Conservation (phyloP, 2,797 vertebrate genomes). For the Thamnophis elegans region DNA sequence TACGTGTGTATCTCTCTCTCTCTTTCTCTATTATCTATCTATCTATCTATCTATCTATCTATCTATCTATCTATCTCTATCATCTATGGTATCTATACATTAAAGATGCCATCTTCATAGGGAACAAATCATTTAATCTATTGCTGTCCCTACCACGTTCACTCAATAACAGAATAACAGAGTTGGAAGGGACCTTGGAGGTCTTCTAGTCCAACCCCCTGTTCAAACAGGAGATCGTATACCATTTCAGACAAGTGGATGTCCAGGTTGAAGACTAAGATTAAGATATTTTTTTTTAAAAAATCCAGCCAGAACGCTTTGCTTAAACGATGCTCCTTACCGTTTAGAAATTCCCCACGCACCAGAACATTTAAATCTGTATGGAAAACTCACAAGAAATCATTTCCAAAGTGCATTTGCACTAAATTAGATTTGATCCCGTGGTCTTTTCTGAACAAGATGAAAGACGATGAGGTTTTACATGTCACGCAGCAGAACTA, state of each 20-base stretch:
- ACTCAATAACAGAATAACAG: background rate
- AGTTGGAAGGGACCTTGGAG: background rate
- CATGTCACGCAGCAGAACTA: slow-evolving; percentile 14
- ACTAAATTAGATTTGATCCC: background rate
- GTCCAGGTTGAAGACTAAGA: background rate
- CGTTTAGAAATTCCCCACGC: background rate
- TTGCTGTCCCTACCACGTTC: background rate
- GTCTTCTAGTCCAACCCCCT: background rate
- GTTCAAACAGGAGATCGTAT: background rate
- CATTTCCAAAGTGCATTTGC: background rate
- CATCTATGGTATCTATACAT: too few species aligned
- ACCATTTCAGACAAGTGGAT: background rate
- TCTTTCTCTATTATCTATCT: too few species aligned
- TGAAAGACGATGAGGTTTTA: background rate
- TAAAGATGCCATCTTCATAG: background rate
- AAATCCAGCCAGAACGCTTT: background rate
- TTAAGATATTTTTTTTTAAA: background rate
- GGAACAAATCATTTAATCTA: background rate
- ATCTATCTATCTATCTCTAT: too few species aligned
- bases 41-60: too few species aligned
- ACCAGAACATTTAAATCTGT: background rate
- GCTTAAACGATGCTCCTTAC: background rate
- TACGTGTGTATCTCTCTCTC: too few species aligned
- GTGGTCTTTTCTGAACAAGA: background rate
- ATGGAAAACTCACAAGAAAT: background rate